phyloP scores from a whole-genome alignment of 2,888 invertebrate species.

The Microctonus aethiopoides region DNA sequence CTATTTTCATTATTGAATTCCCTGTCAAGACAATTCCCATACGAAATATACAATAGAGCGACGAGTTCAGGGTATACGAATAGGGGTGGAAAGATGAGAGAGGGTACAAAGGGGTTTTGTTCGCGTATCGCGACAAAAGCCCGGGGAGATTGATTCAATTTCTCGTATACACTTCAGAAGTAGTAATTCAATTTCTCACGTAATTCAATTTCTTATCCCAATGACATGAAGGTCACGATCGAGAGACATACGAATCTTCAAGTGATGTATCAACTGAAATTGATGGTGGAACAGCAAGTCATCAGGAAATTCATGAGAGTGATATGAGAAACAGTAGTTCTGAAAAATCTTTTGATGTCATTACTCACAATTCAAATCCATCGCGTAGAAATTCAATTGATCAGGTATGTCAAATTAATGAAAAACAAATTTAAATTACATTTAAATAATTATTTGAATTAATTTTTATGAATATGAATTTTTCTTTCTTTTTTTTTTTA shows the following conservation, averaged over 20 bases:
- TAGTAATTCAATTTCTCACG: conserved; percentile 34
- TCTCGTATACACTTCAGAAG: conserved; percentile 27
- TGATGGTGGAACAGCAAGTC: conserved; percentile 24
- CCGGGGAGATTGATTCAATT: conserved; percentile 34
- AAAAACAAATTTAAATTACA: not conserved
- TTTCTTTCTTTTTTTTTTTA: not conserved
- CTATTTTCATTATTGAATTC: conserved; percentile 14
- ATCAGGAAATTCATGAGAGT: conserved; percentile 29
- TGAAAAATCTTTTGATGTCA: conserved; percentile 54
- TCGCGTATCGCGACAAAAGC: conserved; percentile 25
- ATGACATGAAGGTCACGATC: conserved; percentile 30
- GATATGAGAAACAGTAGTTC: conserved; percentile 37
- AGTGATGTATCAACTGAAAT: conserved; percentile 38
- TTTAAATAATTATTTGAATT: not conserved
- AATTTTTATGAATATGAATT: not conserved
- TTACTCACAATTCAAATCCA: conserved; percentile 46
- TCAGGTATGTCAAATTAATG: conserved; percentile 29
- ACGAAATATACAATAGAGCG: conserved; percentile 28
- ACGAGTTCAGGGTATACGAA: conserved; percentile 12
- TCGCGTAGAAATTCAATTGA: conserved; percentile 49
- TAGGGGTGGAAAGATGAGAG: not conserved
- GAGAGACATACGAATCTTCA: conserved; percentile 35
- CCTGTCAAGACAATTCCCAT: conserved; percentile 8
- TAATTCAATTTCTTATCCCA: conserved; percentile 26
- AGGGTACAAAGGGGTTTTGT: conserved; percentile 3